Evolutionary conservation across 53 echinoderm and acorn worm genomes (phyloP).

Genomic region (Patiria pectinifera): DNA sequence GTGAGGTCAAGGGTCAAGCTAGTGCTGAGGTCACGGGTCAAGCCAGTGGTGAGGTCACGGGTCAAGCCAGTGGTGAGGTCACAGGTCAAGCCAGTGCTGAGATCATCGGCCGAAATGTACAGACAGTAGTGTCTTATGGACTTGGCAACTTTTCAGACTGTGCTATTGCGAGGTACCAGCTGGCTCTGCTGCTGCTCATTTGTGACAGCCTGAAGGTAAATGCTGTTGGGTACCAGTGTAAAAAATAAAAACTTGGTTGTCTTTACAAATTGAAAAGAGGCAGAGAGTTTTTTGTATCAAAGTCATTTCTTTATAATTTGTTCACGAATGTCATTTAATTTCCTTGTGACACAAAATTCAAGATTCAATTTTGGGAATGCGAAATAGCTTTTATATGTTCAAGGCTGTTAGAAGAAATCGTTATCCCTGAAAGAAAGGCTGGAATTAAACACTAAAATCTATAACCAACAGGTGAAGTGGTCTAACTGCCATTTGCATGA

Average conservation of each 20-base stretch:
- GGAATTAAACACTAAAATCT: not conserved
- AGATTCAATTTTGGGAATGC: no score
- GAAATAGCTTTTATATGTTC: no score
- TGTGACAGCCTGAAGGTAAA: slow-evolving; percentile 46
- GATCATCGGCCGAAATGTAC: not conserved
- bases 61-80: not conserved
- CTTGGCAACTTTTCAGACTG: slow-evolving; percentile 91
- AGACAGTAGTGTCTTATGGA: slow-evolving; percentile 84
- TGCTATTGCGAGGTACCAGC: slow-evolving; percentile 87
- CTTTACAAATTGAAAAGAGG: not conserved
- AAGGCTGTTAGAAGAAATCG: no score
- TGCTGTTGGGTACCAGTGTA: not conserved
- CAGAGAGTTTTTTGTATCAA: not conserved
- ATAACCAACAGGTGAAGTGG: slow-evolving; percentile 64
- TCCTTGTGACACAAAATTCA: no score
- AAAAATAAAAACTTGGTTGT: not conserved
- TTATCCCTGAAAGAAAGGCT: no score
- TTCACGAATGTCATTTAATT: no score
- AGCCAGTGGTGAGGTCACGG: not conserved
- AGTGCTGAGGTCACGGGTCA: not conserved
- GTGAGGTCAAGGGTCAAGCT: not conserved
- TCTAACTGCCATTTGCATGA: slow-evolving; percentile 76
- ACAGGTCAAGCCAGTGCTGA: not conserved
- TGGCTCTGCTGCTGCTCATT: slow-evolving; percentile 80
- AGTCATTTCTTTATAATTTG: no score